phyloP scores from a whole-genome alignment of 92 coral and sea anemone species.

The Zoanthus sansibaricus region DNA sequence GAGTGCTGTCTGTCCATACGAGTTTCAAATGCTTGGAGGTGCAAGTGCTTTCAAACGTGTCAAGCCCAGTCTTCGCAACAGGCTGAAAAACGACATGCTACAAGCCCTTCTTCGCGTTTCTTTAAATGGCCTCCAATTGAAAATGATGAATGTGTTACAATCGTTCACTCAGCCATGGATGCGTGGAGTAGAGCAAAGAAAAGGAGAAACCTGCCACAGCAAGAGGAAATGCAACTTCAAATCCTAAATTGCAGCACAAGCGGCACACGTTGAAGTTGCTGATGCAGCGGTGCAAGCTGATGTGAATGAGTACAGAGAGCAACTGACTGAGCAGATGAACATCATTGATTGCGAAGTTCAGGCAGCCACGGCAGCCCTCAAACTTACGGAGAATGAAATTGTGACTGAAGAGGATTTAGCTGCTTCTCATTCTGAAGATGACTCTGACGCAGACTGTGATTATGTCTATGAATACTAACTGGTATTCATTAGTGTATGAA shows the following conservation, averaged over 20 bases:
- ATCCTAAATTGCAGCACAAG: neutral
- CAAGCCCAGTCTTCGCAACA: neutral
- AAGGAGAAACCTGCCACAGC: neutral
- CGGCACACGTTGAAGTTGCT: neutral
- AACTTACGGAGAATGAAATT: neutral
- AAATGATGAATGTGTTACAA: conserved; percentile 38
- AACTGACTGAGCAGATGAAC: neutral
- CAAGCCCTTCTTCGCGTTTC: neutral
- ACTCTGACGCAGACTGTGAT: conserved; percentile 5
- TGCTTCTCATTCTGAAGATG: neutral
- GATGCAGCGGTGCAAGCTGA: neutral
- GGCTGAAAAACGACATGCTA: neutral
- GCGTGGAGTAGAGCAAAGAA: neutral
- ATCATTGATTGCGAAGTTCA: neutral
- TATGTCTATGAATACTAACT: conserved; percentile 7
- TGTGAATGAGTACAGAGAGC: neutral
- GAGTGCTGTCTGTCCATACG: neutral
- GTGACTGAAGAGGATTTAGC: neutral
- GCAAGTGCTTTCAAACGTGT: neutral
- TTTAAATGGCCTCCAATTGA: conserved; percentile 49
- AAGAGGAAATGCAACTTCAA: neutral
- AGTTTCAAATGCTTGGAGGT: neutral
- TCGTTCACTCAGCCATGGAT: neutral
- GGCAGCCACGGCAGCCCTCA: neutral
- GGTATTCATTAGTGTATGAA: conserved; percentile 10